Evolutionary conservation across 2,888 invertebrate genomes (phyloP), one percentile per base, ranked within the genome.

Genomic region (Hedya salicella): DNA sequence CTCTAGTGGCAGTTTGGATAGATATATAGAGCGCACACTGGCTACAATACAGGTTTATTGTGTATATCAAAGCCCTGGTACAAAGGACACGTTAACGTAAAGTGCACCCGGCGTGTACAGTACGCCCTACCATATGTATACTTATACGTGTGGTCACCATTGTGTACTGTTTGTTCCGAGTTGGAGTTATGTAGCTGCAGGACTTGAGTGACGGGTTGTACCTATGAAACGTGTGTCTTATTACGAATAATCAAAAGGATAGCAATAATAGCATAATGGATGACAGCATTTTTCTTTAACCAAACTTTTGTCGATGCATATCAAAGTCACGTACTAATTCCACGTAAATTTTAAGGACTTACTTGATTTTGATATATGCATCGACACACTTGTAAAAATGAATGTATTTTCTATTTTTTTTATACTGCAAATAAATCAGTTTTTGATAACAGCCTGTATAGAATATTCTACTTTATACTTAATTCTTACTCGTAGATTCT

Each of bases 41-140:
- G 74, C 75, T 70, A 80, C 78, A 80, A 80, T 81, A 75, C 78
- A 71, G 71, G 79, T 80, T 83, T 83, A 83, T 84, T 82, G 81
- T 81, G 75, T 80, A 80, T 82, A 82, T 82, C 82, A 83, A 84
- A 85, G 77, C 79, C 70, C 62, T 77, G 73, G 75, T 76, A 80
- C 77, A 81, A 78, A 78, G 57, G 44, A 46, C 32, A 75, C 74
- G 78, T 74, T 70, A 72, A 72, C 75, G 76, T 78, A 78, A 75
- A 75, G 74, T 71, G 68, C 70, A 67, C 71, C 71, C 69, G 72
- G 73, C 75, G 75, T 73, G 75, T 73, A 75, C 73, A 73, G 75
- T 73, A 75, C 73, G 73, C 76, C 75, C 71, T 74, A 75, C 75
- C 73, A 76, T 72, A 13, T 56, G 17, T 6, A 21, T 11, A 44